Evolutionary conservation across 2,797 vertebrate genomes (phyloP), one percentile per base, ranked within the genome.

Genomic region (Dicrostonyx torquatus): DNA sequence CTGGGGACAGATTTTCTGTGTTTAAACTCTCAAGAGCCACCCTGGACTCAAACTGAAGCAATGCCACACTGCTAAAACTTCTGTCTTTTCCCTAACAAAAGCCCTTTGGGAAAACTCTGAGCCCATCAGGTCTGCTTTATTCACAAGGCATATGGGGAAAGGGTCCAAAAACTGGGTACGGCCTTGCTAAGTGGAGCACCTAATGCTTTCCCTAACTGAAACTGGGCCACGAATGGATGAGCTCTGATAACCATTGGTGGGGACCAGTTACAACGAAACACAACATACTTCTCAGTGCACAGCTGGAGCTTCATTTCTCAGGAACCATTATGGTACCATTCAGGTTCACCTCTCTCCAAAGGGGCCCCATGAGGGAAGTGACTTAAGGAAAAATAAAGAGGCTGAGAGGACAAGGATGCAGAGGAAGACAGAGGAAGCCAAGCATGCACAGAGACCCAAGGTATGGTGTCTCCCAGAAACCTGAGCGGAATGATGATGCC

Each of bases 41-140:
- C 86, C 88, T 88, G 15, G 29, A 90, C 34, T 26, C 96, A 97
- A 97, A 92, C 96, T 95, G 95, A 91, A 80, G 91, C 95, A 97
- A 95, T 50, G n/a, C 60, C 89, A 91, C 24, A 75, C 82, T 91
- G 26, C 58, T 96, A 86, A 1, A 0, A 96, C 75, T 8, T 29
- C 87, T 66, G 89, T 6, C 17, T 40, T 95, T 94, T 76, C 79
- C 90, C 88, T 78, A 58, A 55, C 88, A 96, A 96, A 80, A 96
- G 43, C 15, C 29, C 18, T 66, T 92, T 78, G 26, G 37, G 53
- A 95, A 95, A 64, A 62, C 24, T 45, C 58, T 43, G 22, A 2
- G 6, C 89, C 79, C 1, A 14, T 83, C 34, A 48, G 82, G 68
- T 72, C 31, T 34, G 11, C 37, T 78, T 4, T 87, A 6, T 50